phyloP scores from a whole-genome alignment of 2,888 invertebrate species.

The Antheraea assamensis region DNA sequence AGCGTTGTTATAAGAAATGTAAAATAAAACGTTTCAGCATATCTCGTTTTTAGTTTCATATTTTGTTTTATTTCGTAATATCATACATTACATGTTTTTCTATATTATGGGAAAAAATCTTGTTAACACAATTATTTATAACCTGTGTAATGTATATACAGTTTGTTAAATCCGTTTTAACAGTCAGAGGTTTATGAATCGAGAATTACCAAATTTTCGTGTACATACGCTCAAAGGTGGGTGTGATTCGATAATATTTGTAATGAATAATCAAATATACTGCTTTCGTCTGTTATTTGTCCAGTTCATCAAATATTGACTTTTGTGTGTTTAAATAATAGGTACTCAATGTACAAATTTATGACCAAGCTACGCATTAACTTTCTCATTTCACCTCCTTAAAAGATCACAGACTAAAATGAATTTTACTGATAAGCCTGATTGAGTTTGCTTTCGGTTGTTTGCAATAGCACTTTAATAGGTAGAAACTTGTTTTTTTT shows the following conservation, averaged over 20 bases:
- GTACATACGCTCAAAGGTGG: not conserved
- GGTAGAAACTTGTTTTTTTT: no score
- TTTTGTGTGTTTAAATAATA: not conserved
- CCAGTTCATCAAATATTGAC: not conserved
- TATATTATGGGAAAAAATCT: not conserved
- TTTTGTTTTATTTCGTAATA: not conserved
- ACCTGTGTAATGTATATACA: not conserved
- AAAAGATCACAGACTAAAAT: not conserved
- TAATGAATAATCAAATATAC: constrained; percentile 4
- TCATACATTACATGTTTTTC: not conserved
- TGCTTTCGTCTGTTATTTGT: not conserved
- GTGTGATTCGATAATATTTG: not conserved
- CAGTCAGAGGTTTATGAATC: not conserved
- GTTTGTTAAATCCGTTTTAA: not conserved
- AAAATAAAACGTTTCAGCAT: not conserved
- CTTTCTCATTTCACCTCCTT: not conserved
- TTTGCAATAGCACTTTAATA: not conserved
- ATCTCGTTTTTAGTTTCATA: not conserved
- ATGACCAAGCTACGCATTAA: not conserved
- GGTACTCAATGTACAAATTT: not conserved
- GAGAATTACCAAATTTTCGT: not conserved
- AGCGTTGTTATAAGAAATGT: not conserved
- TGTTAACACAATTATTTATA: not conserved
- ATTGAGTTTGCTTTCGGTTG: not conserved
- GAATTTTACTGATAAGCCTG: not conserved